A percentile compares a stretch with the other conserved stretches of the same genome.
phyloP scores from a whole-genome alignment of 2,888 invertebrate genomes.

The Pherbina coryleti region DNA sequence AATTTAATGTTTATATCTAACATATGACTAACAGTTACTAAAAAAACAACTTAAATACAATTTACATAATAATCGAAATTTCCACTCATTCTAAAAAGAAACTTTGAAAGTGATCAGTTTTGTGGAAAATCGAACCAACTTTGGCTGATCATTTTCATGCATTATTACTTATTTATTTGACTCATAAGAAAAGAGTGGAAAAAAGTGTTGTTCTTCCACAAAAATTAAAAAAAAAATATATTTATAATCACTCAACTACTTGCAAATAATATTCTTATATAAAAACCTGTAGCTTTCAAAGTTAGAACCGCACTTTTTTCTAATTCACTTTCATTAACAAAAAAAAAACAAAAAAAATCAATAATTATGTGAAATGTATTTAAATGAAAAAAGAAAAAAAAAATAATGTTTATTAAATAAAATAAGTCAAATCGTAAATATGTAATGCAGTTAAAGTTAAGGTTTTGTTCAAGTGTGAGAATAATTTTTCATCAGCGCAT shows the following conservation, averaged over 20 bases:
- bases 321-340: background rate
- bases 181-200: too few relatives aligned
- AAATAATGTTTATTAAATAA: slow-evolving; percentile 23
- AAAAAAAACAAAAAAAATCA: background rate
- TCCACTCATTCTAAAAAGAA: background rate
- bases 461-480: too few relatives aligned
- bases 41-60: background rate
- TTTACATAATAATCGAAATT: slow-evolving; percentile 5
- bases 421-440: background rate
- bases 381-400: background rate
- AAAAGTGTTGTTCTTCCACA: too few relatives aligned
- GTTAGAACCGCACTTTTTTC: background rate
- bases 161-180: background rate
- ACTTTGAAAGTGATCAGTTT: background rate
- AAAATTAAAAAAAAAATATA: too few relatives aligned
- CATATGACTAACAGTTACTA: background rate
- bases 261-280: too few relatives aligned
- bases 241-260: too few relatives aligned
- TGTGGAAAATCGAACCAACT: background rate
- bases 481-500: too few relatives aligned
- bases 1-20: background rate
- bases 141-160: background rate
- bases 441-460: background rate
- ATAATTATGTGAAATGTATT: slow-evolving; percentile 12
- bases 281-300: background rate